Evolutionary conservation across 2,797 vertebrate genomes (phyloP).

Genomic region (Mormyrus proboscirostris): DNA sequence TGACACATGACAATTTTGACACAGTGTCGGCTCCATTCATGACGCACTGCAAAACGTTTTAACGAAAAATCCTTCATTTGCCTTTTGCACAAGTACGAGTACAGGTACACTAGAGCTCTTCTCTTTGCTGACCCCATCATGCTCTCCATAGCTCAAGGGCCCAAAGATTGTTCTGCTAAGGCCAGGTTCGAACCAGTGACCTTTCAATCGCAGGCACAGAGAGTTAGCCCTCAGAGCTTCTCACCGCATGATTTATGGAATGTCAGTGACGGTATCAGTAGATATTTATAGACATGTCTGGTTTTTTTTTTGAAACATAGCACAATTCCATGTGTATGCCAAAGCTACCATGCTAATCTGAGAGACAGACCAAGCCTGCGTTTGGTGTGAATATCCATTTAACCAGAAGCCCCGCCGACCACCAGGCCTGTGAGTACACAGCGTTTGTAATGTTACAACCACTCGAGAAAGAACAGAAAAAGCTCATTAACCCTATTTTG

Average conservation of each 20-base stretch:
- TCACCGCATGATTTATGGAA: neutral
- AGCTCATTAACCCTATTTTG: slow-evolving; percentile 80
- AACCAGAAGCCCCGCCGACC: slow-evolving; percentile 46
- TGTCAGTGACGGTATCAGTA: neutral
- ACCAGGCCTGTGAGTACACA: slow-evolving; percentile 34
- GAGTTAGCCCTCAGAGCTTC: neutral
- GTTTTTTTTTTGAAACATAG: neutral
- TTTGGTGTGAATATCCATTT: neutral
- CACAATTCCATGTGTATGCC: neutral
- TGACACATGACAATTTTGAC: neutral
- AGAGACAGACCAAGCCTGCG: neutral
- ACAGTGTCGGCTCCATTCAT: neutral
- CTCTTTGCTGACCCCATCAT: neutral
- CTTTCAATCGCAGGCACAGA: neutral
- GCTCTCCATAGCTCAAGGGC: neutral
- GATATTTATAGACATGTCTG: neutral
- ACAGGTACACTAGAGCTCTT: neutral
- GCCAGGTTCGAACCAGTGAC: neutral
- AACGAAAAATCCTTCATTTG: neutral
- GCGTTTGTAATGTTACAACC: slow-evolving; percentile 50
- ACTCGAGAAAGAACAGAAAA: slow-evolving; percentile 57
- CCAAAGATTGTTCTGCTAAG: neutral
- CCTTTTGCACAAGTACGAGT: neutral
- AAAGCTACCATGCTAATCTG: neutral
- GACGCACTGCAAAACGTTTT: neutral